Evolutionary conservation across 2,113 vertebrate species (phyloP).

Genomic region (Stigmatopora argus): DNA sequence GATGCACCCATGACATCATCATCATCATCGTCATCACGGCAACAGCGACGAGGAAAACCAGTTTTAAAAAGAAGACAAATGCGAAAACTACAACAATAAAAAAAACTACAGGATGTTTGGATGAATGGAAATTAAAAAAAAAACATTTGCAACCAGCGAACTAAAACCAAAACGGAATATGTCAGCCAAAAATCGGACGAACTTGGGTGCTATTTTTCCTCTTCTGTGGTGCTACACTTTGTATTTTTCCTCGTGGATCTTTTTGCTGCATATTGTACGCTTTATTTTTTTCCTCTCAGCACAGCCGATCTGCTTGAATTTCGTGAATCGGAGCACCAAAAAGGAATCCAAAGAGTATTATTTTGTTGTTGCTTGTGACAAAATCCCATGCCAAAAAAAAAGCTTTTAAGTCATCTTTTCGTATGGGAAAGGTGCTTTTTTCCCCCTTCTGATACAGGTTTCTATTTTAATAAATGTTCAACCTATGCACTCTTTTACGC

Average conservation of each 20-base stretch:
- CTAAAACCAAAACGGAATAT: constrained; percentile 7
- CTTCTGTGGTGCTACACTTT: constrained; percentile 87
- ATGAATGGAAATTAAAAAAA: constrained; percentile 67
- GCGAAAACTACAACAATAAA: constrained; percentile 11
- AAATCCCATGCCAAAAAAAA: constrained; percentile 12
- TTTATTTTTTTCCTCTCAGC: constrained; percentile 4
- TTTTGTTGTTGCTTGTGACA: constrained; percentile 5
- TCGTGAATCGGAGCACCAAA: not conserved
- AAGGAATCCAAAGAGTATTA: constrained; percentile 41
- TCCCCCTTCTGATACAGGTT: not conserved
- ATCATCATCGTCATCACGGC: not conserved
- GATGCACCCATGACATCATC: constrained; percentile 33
- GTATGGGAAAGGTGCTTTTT: not conserved
- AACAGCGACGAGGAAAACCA: constrained; percentile 36
- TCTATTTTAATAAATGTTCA: constrained; percentile 47
- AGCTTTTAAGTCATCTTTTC: constrained; percentile 42
- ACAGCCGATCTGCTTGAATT: not conserved
- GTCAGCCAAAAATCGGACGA: not conserved
- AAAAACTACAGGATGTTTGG: constrained; percentile 39
- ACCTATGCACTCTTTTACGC: constrained; percentile 69
- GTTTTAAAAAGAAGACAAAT: constrained; percentile 23
- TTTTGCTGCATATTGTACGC: constrained; percentile 41
- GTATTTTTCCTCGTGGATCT: constrained; percentile 34
- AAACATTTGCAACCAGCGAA: constrained; percentile 51
- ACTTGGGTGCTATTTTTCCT: constrained; percentile 79